These are phyloP conservation scores for Andrena haemorrhoa DNA, from an alignment of 2,888 invertebrate species.

Conservation along the genomic window DNA sequence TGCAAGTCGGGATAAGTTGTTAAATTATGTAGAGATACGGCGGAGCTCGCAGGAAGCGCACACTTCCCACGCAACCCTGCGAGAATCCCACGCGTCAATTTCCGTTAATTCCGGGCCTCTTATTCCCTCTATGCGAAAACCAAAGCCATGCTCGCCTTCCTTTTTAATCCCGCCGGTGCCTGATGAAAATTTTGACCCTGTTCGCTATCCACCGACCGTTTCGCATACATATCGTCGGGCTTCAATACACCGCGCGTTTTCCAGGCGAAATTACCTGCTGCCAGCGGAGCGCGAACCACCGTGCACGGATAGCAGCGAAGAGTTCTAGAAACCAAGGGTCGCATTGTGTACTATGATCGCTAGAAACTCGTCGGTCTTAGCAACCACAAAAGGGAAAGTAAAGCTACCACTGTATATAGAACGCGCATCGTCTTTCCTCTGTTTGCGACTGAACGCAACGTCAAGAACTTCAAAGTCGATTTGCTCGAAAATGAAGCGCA, in stretches of 20 bases:
- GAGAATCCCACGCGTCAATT: background rate
- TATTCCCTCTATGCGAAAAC: background rate
- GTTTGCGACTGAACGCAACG: no score
- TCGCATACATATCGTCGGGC: slow-evolving; percentile 14
- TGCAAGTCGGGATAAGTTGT: slow-evolving; percentile 15
- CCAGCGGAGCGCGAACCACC: background rate
- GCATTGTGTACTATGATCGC: background rate
- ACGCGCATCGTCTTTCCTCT: background rate
- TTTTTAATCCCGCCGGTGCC: slow-evolving; percentile 38
- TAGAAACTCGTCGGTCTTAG: no score
- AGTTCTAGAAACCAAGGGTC: background rate
- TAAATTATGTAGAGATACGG: slow-evolving; percentile 25
- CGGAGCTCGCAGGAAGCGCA: background rate
- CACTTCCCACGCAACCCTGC: background rate
- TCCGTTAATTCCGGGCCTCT: background rate
- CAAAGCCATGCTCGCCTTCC: slow-evolving; percentile 4
- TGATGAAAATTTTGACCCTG: slow-evolving; percentile 41
- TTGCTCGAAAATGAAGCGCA: no score
- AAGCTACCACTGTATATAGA: no score
- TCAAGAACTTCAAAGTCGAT: no score
- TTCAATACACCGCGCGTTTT: slow-evolving; percentile 8
- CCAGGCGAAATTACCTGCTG: slow-evolving; percentile 18
- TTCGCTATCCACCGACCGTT: slow-evolving; percentile 20
- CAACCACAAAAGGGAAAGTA: no score
- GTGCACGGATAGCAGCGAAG: background rate